Conservation (phyloP, 2,113 vertebrate genomes). For the Corydoras maculifer region DNA sequence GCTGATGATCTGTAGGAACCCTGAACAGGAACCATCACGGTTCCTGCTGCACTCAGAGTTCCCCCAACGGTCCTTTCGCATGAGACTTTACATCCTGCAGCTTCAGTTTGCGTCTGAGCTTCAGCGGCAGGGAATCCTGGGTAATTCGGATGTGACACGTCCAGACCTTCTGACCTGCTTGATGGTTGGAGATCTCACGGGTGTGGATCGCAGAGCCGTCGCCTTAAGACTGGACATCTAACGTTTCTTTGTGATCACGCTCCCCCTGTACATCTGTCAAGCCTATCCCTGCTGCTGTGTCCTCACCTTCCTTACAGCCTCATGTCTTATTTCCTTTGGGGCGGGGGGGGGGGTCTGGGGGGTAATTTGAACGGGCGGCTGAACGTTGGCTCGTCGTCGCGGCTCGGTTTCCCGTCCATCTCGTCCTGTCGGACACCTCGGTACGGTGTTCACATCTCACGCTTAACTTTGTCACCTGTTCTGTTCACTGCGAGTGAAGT, state of each 20-base stretch:
- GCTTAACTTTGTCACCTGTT: conserved; percentile 68
- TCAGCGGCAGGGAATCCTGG: too few relatives aligned
- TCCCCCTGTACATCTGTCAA: conserved; percentile 46
- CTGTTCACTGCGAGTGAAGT: conserved; percentile 83
- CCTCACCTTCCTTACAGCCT: conserved; percentile 60
- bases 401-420: background rate
- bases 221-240: conserved; percentile 66
- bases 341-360: conserved; percentile 41
- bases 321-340: conserved; percentile 69
- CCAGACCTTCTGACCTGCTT: too few relatives aligned
- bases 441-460: conserved; percentile 40
- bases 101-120: too few relatives aligned
- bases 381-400: background rate
- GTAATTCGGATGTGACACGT: too few relatives aligned
- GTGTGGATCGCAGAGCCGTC: conserved; percentile 58
- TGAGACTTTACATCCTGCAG: too few relatives aligned
- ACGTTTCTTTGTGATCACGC: conserved; percentile 47
- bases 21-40: too few relatives aligned
- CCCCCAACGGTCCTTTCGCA: too few relatives aligned
- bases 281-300: conserved; percentile 50
- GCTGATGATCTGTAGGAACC: too few relatives aligned
- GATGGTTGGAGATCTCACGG: conserved; percentile 30
- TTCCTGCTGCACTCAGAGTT: too few relatives aligned
- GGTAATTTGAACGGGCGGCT: conserved; percentile 39
- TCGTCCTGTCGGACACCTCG: too few relatives aligned